These are phyloP conservation scores for Apamea monoglypha DNA, from an alignment of 2,888 invertebrate genomes.

Conservation along the genomic window DNA sequence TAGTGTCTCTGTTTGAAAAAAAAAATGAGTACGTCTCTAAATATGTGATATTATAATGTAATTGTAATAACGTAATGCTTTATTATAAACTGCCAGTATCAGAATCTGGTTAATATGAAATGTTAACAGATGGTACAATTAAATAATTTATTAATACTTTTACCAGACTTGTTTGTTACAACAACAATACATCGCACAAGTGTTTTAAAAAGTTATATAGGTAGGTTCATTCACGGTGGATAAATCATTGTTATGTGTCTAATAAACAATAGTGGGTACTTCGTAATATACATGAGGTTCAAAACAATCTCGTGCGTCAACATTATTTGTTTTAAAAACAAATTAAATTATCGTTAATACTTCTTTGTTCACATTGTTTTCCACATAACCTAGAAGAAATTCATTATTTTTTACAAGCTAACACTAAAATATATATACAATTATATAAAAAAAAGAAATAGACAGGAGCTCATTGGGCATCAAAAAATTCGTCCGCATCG, in stretches of 20 bases:
- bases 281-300: neutral
- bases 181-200: neutral
- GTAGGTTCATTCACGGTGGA: neutral
- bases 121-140: neutral
- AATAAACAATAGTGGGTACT: neutral
- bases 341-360: too few relatives aligned
- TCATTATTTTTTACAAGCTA: too few relatives aligned
- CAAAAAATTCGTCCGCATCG: too few relatives aligned
- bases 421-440: too few relatives aligned
- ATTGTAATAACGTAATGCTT: neutral
- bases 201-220: conserved; percentile 23
- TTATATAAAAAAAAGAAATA: too few relatives aligned
- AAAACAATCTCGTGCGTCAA: neutral
- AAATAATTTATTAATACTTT: too few relatives aligned
- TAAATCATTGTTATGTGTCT: neutral
- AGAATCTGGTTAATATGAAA: neutral
- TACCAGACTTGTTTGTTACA: neutral
- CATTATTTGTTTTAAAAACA: neutral
- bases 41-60: neutral
- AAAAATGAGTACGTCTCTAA: too few relatives aligned
- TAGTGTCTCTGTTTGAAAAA: too few relatives aligned
- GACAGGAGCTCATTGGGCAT: too few relatives aligned
- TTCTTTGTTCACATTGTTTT: too few relatives aligned
- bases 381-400: too few relatives aligned
- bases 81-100: neutral